These are phyloP conservation scores for Diorhabda elongata DNA, from an alignment of 1,140 invertebrate genomes.

Conservation along the genomic window DNA sequence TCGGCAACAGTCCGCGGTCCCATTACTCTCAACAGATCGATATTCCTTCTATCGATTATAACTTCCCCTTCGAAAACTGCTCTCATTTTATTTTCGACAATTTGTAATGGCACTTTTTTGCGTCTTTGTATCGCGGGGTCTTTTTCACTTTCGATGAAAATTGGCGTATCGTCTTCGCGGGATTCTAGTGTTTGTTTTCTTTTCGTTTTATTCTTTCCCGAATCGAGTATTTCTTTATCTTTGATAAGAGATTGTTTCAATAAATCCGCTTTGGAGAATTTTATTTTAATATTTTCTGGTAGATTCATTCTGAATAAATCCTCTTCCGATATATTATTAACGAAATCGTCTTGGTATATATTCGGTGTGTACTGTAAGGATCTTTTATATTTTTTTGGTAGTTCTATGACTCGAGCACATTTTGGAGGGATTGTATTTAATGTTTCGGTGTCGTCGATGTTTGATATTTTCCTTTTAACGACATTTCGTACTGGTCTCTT, in stretches of 20 bases:
- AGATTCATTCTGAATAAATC: not conserved
- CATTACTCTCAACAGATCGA: slow-evolving; percentile 25
- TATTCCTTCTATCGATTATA: slow-evolving; percentile 27
- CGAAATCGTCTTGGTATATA: slow-evolving; percentile 17
- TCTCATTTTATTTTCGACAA: slow-evolving; percentile 4
- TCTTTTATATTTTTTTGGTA: not conserved
- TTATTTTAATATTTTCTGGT: not conserved
- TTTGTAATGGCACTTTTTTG: not conserved
- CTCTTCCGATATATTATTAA: slow-evolving; percentile 15
- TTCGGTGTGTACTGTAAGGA: not conserved
- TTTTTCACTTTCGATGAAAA: too few species aligned
- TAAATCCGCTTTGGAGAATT: slow-evolving; percentile 5
- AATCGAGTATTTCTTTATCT: not conserved
- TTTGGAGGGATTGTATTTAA: too few species aligned
- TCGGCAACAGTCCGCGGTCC: slow-evolving; percentile 18
- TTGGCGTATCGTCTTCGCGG: not conserved
- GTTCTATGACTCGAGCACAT: too few species aligned
- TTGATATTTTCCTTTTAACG: too few species aligned
- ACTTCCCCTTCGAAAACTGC: slow-evolving; percentile 36
- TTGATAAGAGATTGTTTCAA: slow-evolving; percentile 13
- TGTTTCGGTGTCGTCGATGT: too few species aligned
- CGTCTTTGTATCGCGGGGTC: not conserved
- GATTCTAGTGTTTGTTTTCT: slow-evolving; percentile 26
- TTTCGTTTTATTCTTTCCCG: slow-evolving; percentile 15
- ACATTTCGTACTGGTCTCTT: too few species aligned